Conservation (phyloP, 2,797 vertebrate species). For the Anas georgica region DNA sequence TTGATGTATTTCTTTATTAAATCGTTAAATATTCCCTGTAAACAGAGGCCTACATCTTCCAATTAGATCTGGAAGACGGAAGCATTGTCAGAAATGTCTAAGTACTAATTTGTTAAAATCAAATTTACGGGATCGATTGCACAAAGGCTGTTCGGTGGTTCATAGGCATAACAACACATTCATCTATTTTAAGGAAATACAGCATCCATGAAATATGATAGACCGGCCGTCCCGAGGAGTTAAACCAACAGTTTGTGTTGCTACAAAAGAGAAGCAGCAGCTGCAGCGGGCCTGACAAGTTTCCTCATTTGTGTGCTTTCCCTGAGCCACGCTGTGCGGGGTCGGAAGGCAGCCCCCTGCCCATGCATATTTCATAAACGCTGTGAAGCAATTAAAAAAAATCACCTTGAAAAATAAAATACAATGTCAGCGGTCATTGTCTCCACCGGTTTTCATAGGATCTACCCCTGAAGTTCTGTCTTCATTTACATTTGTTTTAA, state of each 20-base stretch:
- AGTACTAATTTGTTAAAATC: not conserved
- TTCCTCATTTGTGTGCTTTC: not conserved
- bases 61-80: not conserved
- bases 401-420: not conserved
- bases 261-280: not conserved
- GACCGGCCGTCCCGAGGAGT: not conserved
- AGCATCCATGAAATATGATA: not conserved
- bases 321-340: not conserved
- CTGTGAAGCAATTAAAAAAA: not conserved
- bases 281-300: not conserved
- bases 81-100: not conserved
- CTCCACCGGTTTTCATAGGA: not conserved
- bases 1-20: slow-evolving; percentile 2
- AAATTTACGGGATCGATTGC: not conserved
- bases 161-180: not conserved
- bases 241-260: not conserved
- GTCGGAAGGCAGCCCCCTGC: not conserved
- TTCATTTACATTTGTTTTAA: not conserved
- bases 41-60: not conserved
- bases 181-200: not conserved
- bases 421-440: not conserved
- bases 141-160: not conserved
- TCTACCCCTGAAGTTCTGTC: not conserved
- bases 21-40: slow-evolving; percentile 1
- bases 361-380: not conserved